Evolutionary conservation across 2,113 vertebrate species (phyloP).

Genomic region (Pollimyrus isidori): DNA sequence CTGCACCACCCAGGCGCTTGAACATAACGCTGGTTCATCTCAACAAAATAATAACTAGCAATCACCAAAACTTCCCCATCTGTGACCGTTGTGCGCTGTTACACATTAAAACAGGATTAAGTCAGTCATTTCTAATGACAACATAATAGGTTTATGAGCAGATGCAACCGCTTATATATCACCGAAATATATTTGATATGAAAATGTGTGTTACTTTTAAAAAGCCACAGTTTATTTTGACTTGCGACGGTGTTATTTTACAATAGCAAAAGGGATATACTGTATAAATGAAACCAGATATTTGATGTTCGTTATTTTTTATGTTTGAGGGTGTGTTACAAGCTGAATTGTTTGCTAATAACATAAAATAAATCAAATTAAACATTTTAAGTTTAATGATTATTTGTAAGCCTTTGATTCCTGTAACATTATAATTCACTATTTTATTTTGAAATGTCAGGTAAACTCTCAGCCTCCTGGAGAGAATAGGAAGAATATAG

Average conservation of each 20-base stretch:
- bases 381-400: not conserved
- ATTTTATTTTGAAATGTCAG: not conserved
- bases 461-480: not conserved
- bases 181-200: not conserved
- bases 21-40: not conserved
- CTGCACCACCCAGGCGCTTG: not conserved
- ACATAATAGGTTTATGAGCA: not conserved
- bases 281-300: not conserved
- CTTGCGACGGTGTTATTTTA: not conserved
- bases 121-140: not conserved
- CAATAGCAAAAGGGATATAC: not conserved
- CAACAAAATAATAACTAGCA: not conserved
- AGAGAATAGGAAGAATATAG: not conserved
- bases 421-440: not conserved
- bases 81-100: not conserved
- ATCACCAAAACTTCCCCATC: not conserved
- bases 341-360: not conserved
- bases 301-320: not conserved
- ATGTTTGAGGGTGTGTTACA: not conserved
- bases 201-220: conserved; percentile 1
- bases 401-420: not conserved
- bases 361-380: not conserved
- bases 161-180: not conserved
- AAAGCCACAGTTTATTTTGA: not conserved
- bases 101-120: not conserved